These are phyloP conservation scores for Euura lappo DNA, from an alignment of 1,140 invertebrate genomes.

Conservation along the genomic window DNA sequence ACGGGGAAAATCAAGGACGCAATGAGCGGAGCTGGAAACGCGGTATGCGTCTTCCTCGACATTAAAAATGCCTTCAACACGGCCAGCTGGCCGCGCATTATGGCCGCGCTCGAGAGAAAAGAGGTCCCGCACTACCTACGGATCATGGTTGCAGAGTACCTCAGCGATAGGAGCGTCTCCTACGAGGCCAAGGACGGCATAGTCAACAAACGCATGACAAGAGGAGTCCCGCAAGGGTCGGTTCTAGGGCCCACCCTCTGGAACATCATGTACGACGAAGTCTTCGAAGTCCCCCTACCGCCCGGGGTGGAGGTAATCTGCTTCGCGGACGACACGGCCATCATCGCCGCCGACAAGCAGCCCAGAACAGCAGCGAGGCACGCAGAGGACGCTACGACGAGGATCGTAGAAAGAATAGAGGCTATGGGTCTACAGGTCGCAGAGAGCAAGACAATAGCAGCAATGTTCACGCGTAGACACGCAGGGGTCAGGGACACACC, in stretches of 20 bases:
- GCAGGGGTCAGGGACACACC: not conserved
- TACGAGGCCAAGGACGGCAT: not conserved
- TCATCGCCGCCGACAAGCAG: slow-evolving; percentile 23
- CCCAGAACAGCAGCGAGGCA: not conserved
- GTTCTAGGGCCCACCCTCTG: slow-evolving; percentile 37
- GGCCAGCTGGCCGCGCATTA: not conserved
- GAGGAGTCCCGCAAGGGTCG: slow-evolving; percentile 35
- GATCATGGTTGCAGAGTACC: not conserved
- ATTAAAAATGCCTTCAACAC: not conserved
- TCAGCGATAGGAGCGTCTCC: not conserved
- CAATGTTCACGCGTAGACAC: slow-evolving; percentile 20
- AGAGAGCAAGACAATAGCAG: slow-evolving; percentile 29
- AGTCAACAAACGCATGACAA: not conserved
- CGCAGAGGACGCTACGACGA: slow-evolving; percentile 8
- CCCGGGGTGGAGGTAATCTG: slow-evolving; percentile 17
- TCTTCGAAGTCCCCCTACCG: slow-evolving; percentile 28
- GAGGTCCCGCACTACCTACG: not conserved
- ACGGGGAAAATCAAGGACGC: not conserved
- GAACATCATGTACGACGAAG: slow-evolving; percentile 38
- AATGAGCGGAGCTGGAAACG: not conserved
- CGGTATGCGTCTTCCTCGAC: not conserved
- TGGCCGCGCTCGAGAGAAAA: not conserved
- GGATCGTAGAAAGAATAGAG: slow-evolving; percentile 27
- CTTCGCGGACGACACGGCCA: slow-evolving; percentile 37
- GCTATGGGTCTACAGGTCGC: slow-evolving; percentile 25